These are phyloP conservation scores for Rhimphoctona megacephalus DNA, from an alignment of 2,888 invertebrate species.

Conservation along the genomic window DNA sequence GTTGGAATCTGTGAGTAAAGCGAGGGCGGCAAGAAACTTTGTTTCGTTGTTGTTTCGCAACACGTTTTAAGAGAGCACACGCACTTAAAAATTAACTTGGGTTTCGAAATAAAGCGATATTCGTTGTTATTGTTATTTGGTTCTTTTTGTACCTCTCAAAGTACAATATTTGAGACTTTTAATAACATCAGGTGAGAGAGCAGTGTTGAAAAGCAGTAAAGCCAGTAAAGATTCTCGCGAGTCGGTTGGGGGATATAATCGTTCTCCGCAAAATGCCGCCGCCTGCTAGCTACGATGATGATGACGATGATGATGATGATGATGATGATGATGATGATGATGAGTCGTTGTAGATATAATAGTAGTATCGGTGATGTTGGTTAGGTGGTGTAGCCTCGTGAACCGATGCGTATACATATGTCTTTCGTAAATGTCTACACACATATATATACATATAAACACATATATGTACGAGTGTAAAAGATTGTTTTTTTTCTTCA, in stretches of 20 bases:
- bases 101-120: neutral
- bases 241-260: conserved; percentile 1
- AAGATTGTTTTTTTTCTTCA: conserved; percentile 31
- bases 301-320: conserved; percentile 37
- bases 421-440: conserved; percentile 25
- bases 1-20: neutral
- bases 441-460: neutral
- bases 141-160: neutral
- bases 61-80: neutral
- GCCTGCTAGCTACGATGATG: conserved; percentile 38
- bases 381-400: conserved; percentile 62
- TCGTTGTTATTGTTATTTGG: neutral
- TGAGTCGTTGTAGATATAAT: conserved; percentile 45
- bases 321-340: conserved; percentile 40
- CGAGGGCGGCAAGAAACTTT: neutral
- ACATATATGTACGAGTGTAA: conserved; percentile 22
- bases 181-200: neutral
- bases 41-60: neutral
- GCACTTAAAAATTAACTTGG: conserved; percentile 2
- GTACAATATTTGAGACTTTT: neutral
- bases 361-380: conserved; percentile 45
- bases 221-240: conserved; percentile 26
- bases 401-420: conserved; percentile 58
- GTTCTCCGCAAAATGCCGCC: conserved; percentile 18
- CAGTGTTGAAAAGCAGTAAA: conserved; percentile 6